phyloP scores from a whole-genome alignment of 2,888 invertebrate species.

The Amiota communis region DNA sequence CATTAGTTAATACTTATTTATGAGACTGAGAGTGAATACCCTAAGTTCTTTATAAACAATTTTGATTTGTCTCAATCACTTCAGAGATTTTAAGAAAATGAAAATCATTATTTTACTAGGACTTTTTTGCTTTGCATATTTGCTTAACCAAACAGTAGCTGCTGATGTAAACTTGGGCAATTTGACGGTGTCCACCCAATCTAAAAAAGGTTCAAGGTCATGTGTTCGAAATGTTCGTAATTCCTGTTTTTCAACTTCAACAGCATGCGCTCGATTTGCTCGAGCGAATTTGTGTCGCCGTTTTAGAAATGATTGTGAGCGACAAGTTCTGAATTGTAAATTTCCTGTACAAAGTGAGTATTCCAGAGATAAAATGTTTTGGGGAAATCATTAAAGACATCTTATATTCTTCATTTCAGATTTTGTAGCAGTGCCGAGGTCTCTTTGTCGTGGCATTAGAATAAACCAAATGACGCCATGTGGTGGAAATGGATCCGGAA shows the following conservation, averaged over 20 bases:
- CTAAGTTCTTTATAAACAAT: too few relatives aligned
- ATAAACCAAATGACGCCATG: background rate
- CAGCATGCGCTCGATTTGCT: background rate
- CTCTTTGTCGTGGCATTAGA: background rate
- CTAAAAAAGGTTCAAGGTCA: background rate
- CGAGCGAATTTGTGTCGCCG: background rate
- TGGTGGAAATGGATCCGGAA: background rate
- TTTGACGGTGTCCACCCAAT: too few relatives aligned
- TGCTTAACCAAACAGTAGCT: background rate
- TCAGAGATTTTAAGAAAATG: too few relatives aligned
- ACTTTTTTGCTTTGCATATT: background rate
- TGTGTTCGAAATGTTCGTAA: background rate
- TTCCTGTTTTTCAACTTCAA: background rate
- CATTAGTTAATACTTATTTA: too few relatives aligned
- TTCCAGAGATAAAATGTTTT: too few relatives aligned
- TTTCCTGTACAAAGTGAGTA: background rate
- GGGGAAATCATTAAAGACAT: too few relatives aligned
- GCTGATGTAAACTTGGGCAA: too few relatives aligned
- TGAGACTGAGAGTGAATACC: too few relatives aligned
- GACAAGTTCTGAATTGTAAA: background rate
- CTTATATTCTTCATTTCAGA: background rate
- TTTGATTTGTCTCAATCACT: too few relatives aligned
- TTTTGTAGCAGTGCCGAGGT: background rate
- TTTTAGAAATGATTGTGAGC: slow-evolving; percentile 4
- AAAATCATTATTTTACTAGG: too few relatives aligned